A percentile compares a stretch with the other conserved stretches of the same genome.
phyloP scores from a whole-genome alignment of 2,797 vertebrate genomes.

The Oryzias dopingdopingensis region DNA sequence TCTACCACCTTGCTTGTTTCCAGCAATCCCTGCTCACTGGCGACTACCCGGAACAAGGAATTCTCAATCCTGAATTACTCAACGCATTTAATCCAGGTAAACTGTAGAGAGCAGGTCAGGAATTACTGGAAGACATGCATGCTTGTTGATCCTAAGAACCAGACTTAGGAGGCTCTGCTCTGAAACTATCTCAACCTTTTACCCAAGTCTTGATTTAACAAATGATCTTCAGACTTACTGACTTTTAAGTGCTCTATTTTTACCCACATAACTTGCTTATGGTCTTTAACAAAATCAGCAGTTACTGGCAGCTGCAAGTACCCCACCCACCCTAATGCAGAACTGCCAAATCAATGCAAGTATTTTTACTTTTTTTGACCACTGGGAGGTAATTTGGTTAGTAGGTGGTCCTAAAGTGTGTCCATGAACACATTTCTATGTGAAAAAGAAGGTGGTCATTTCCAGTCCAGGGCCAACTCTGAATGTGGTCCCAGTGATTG shows the following conservation, averaged over 20 bases:
- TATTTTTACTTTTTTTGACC: slow-evolving; percentile 3
- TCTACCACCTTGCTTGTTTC: too few relatives aligned
- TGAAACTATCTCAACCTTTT: not conserved
- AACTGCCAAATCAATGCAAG: not conserved
- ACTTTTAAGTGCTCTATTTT: slow-evolving; percentile 7
- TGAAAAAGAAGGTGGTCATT: slow-evolving; percentile 6
- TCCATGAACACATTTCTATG: not conserved
- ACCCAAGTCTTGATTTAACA: slow-evolving; percentile 1
- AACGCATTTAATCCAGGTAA: too few relatives aligned
- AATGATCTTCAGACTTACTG: not conserved
- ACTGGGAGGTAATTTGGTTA: not conserved
- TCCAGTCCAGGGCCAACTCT: slow-evolving; percentile 5
- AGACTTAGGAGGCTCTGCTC: too few relatives aligned
- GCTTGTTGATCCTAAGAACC: too few relatives aligned
- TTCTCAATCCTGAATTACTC: too few relatives aligned
- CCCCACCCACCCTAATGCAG: slow-evolving; percentile 7
- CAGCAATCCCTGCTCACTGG: too few relatives aligned
- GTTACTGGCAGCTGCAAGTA: not conserved
- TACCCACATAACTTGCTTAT: not conserved
- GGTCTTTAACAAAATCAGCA: slow-evolving; percentile 11
- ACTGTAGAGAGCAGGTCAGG: too few relatives aligned
- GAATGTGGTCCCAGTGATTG: slow-evolving; percentile 12
- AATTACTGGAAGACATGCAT: too few relatives aligned
- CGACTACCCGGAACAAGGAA: too few relatives aligned
- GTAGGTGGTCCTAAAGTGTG: slow-evolving; percentile 11